Evolutionary conservation across 2,113 vertebrate genomes (phyloP), one percentile per base, ranked within the genome.

Genomic region (Passerina amoena): DNA sequence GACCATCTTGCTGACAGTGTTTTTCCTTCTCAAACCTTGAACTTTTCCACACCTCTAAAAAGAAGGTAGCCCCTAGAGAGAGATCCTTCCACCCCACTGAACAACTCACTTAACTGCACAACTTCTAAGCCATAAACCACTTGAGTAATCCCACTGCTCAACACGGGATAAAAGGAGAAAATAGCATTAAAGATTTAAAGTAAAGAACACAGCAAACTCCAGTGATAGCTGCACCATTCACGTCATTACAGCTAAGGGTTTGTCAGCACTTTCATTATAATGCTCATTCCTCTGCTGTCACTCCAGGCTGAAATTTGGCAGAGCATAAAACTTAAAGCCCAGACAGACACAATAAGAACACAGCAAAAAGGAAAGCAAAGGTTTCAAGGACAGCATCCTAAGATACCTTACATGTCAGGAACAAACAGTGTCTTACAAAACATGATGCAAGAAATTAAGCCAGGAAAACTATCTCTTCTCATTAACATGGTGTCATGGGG

Each of bases 121-220:
- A 78, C 60, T 92, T 88, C 80, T 84, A 92, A 94, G 76, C 77
- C 80, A 92, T 78, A 96, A 96, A 94, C 86, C 94, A 90, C 80
- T 93, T 82, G 82, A 94, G 76, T 95, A 96, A 97, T 96, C 90
- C 88, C 83, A 75, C 90, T 92, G 93, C 85, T 95, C 82, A 60
- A 57, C 53, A 38, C 10, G 15, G 86, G 90, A 95, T 94, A 93
- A 95, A 97, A 96, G 69, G 45, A 95, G 88, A 94, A 97, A 96
- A 97, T 96, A 96, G 96, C 88, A 96, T 95, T 96, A 95, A 92
- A 96, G 96, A 94, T 96, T 96, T 97, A 96, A 95, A 96, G 82
- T 71, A 86, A 95, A 92, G 95, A 96, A 90, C 53, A 77, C 60
- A 82, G 92, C 80, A 96, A 86, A 95, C 82, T 90, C 83, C 93